These are phyloP conservation scores for Megamerina dolium DNA, from an alignment of 2,888 invertebrate species.

Conservation along the genomic window DNA sequence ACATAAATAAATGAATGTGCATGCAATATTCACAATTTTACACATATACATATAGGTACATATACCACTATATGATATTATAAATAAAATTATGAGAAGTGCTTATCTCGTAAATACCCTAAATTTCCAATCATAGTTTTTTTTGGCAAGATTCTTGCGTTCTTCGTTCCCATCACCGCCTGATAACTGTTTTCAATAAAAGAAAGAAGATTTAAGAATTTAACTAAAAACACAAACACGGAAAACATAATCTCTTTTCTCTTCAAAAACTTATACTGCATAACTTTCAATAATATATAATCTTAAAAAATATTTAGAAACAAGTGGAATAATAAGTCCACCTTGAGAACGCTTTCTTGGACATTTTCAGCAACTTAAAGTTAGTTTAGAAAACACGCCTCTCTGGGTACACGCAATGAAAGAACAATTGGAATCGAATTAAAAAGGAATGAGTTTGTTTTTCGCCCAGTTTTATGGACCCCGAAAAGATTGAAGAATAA, in stretches of 20 bases:
- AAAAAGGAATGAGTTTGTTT: no score
- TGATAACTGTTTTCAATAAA: slow-evolving; percentile 33
- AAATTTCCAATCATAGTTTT: slow-evolving; percentile 56
- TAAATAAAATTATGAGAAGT: neutral
- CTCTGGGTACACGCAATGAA: no score
- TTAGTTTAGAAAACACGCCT: no score
- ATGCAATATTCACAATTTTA: neutral
- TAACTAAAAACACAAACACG: neutral
- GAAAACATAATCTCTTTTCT: slow-evolving; percentile 2
- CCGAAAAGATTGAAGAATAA: no score
- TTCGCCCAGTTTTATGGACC: no score
- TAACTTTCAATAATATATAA: slow-evolving; percentile 8
- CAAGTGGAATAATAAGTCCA: no score
- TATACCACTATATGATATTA: no score
- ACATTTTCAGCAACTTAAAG: no score
- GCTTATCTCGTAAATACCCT: slow-evolving; percentile 49
- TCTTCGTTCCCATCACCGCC: slow-evolving; percentile 46
- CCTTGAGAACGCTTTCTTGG: no score
- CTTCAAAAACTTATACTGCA: slow-evolving; percentile 21
- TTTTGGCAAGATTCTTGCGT: slow-evolving; percentile 44
- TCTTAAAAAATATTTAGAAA: no score
- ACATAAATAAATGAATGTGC: neutral
- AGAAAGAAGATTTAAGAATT: no score
- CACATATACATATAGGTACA: neutral
- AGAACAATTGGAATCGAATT: no score